Evolutionary conservation across 2,113 vertebrate species (phyloP).

Genomic region (Oreocharis arfaki): DNA sequence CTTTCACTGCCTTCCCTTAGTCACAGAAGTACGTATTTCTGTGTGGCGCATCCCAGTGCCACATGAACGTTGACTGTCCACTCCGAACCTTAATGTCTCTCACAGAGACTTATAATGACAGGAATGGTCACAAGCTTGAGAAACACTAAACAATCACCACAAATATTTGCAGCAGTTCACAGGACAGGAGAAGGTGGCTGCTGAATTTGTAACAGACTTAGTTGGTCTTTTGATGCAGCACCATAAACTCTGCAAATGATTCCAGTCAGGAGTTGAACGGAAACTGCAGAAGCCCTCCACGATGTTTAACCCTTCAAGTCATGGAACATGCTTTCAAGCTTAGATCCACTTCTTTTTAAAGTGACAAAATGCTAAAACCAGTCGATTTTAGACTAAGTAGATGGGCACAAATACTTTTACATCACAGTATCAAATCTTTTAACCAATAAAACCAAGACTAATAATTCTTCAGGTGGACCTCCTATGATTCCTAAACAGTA

Average conservation of each 20-base stretch:
- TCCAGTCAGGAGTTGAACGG: background rate
- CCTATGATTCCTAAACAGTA: background rate
- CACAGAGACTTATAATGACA: fast-evolving
- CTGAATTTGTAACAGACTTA: background rate
- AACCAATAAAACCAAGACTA: background rate
- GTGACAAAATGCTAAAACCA: background rate
- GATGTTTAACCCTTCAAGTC: background rate
- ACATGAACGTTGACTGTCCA: fast-evolving
- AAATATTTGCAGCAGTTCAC: background rate
- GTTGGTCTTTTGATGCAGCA: background rate
- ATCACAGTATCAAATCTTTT: background rate
- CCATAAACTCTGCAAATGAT: background rate
- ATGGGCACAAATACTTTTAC: background rate
- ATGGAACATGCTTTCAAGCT: background rate
- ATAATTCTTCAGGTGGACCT: background rate
- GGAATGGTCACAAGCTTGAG: background rate
- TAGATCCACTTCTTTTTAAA: background rate
- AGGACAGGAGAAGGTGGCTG: background rate
- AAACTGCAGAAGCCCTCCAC: background rate
- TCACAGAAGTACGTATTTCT: background rate
- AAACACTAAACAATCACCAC: background rate
- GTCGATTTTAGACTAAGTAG: background rate
- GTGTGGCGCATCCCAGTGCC: background rate
- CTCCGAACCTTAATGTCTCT: background rate
- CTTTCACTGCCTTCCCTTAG: background rate